phyloP scores from a whole-genome alignment of 2,113 vertebrate genomes.

The Mirounga angustirostris region DNA sequence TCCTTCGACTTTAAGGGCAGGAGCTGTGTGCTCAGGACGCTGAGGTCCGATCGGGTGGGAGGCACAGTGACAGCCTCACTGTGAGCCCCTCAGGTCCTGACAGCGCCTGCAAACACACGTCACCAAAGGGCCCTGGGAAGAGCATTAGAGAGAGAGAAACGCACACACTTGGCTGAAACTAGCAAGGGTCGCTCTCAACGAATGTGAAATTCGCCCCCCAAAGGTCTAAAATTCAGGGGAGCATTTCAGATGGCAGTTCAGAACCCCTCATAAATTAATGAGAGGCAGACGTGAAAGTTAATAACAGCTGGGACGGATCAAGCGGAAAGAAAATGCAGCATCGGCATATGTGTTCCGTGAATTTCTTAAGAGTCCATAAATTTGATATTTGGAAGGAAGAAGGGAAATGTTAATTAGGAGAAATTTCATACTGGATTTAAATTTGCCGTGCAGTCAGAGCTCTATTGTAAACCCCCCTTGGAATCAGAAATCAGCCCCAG shows the following conservation, averaged over 20 bases:
- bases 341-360: slow-evolving; percentile 56
- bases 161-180: background rate
- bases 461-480: slow-evolving; percentile 34
- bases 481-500: slow-evolving; percentile 56
- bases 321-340: slow-evolving; percentile 65
- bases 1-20: background rate
- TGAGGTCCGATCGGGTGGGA: background rate
- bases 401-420: slow-evolving; percentile 78
- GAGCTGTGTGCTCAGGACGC: background rate
- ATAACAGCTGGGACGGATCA: slow-evolving; percentile 77
- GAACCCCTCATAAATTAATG: slow-evolving; percentile 74
- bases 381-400: slow-evolving; percentile 74
- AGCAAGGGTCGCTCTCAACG: background rate
- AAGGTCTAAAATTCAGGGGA: slow-evolving; percentile 57
- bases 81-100: background rate
- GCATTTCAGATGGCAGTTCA: slow-evolving; percentile 54
- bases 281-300: slow-evolving; percentile 75
- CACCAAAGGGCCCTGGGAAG: background rate
- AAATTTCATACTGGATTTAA: slow-evolving; percentile 79
- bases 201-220: background rate
- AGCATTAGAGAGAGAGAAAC: background rate
- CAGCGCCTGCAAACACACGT: accelerated
- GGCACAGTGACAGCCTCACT: no score
- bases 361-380: slow-evolving; percentile 77
- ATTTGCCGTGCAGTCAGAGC: slow-evolving; percentile 69